Evolutionary conservation across 2,888 invertebrate species (phyloP), one percentile per base, ranked within the genome.

Genomic region (Caenorhabditis panamensis): DNA sequence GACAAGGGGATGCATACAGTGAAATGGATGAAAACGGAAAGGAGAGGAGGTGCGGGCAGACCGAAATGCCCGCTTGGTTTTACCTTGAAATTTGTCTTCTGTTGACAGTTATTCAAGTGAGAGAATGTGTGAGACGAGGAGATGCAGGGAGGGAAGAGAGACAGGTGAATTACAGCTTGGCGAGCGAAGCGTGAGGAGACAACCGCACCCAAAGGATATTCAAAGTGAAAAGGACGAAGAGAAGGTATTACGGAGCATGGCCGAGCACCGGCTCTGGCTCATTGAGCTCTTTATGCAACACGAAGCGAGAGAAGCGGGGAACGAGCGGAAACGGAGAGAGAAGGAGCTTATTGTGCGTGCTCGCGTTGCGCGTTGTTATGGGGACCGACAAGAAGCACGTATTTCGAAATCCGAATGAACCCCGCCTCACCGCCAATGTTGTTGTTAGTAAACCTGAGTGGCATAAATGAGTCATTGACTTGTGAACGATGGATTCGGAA

Each of bases 31-130:
- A 28, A 61, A 67, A 62, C 59, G 61, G 51, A 66, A 75, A 51
- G 64, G 53, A 58, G 62, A 64, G 63, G 58, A 59, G 69, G 31
- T 37, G 68, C 41, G 44, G 44, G 49, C 26, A 63, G 72, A 58
- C 37, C 53, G 59, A 73, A 63, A 71, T 71, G 71, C 24, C 61
- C 69, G 71, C 49, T 72, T 31, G 53, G 68, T 78, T 78, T 78
- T 78, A 78, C 78, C 78, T 78, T 78, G 78, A 78, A 78, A 69
- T 63, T 77, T 61, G 77, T 77, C 77, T 71, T 71, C 78, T 71
- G 69, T 71, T 78, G 78, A 78, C 78, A 78, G 78, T 78, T 78
- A 78, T 54, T 41, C 61, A 49, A 54, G 18, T n/a, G 59, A 73
- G 28, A 66, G 37, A 73, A 49, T 37, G 22, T 66, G 28, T 8